Percentiles rank a stretch among this genome's conserved stretches.
phyloP scores from a whole-genome alignment of 2,113 vertebrate genomes.

The Ploceus nigricollis region DNA sequence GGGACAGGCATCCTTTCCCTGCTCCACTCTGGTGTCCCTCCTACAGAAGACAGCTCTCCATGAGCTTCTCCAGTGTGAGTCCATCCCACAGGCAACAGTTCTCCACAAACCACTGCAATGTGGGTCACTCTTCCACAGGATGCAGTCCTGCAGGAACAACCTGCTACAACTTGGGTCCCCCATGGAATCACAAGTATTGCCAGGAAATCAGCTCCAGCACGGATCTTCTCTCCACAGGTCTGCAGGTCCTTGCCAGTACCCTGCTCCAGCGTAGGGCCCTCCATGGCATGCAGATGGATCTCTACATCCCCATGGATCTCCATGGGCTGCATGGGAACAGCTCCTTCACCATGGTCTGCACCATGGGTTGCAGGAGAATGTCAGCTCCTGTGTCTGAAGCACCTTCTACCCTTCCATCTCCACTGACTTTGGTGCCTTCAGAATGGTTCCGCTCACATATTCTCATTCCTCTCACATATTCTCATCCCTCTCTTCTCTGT shows the following conservation, averaged over 20 bases:
- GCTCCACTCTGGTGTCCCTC: not conserved
- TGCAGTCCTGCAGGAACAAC: not conserved
- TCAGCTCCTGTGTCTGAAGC: not conserved
- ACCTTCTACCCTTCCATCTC: not conserved
- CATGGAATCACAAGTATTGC: not conserved
- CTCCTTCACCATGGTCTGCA: not conserved
- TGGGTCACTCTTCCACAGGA: not conserved
- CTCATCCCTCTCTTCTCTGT: not conserved
- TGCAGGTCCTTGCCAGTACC: not conserved
- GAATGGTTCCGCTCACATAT: not conserved
- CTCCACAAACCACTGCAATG: not conserved
- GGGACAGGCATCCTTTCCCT: not conserved
- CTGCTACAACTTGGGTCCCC: rapidly evolving
- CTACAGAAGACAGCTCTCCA: not conserved
- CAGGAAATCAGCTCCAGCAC: not conserved
- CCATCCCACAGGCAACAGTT: not conserved
- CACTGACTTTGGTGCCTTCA: not conserved
- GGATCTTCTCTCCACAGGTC: not conserved
- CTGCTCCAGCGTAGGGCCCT: not conserved
- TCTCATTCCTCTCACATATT: not conserved
- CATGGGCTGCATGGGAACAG: not conserved
- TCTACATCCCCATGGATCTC: not conserved
- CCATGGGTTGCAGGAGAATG: not conserved
- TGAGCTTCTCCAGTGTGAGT: not conserved
- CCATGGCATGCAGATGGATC: rapidly evolving